phyloP scores from a whole-genome alignment of 2,113 vertebrate species.

The Elaphurus davidianus region DNA sequence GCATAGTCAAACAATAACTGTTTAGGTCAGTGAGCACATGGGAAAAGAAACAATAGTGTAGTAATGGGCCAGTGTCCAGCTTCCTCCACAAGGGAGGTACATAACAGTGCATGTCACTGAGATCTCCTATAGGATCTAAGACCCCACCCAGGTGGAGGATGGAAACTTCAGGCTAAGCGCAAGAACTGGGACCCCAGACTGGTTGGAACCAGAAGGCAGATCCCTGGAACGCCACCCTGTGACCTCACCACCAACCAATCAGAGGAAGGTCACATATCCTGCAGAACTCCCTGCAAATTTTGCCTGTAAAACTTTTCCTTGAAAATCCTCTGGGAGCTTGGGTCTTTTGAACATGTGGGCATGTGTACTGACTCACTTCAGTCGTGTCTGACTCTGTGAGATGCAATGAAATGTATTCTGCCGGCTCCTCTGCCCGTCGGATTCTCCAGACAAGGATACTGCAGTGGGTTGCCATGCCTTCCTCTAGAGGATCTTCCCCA shows the following conservation, averaged over 20 bases:
- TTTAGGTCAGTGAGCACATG: neutral
- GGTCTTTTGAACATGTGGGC: neutral
- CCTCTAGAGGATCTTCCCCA: neutral
- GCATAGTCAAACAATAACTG: neutral
- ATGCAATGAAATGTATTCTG: neutral
- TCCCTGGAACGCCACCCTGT: neutral
- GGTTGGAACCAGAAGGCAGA: neutral
- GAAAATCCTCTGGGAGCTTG: neutral
- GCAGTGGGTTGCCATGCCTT: neutral
- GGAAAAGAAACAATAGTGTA: neutral
- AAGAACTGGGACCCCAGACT: neutral
- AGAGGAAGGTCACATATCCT: neutral
- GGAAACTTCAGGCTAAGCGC: neutral
- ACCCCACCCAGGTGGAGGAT: neutral
- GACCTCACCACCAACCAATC: neutral
- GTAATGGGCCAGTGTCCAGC: neutral
- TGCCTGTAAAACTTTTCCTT: neutral
- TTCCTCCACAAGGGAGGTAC: neutral
- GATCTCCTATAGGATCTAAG: neutral
- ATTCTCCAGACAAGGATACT: neutral
- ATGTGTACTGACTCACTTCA: neutral
- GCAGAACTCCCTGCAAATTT: neutral
- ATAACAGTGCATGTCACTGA: fast-evolving
- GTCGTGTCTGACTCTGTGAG: fast-evolving
- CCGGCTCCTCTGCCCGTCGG: fast-evolving